A percentile compares a stretch with the other conserved stretches of the same genome.
phyloP scores from a whole-genome alignment of 2,888 invertebrate genomes.

The Cryptophagus acutangulus region DNA sequence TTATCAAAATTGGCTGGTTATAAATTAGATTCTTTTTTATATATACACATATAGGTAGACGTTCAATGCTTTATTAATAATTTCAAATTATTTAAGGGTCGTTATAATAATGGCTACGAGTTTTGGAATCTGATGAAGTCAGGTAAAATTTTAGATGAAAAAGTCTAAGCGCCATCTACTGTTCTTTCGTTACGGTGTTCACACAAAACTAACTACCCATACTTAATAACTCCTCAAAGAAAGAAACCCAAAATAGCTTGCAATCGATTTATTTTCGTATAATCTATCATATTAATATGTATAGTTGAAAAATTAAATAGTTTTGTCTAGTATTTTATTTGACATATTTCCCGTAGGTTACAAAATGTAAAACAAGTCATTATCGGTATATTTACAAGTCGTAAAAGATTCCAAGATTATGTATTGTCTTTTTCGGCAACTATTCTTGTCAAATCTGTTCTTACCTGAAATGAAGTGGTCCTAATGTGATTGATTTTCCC shows the following conservation, averaged over 20 bases:
- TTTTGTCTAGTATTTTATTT: not conserved
- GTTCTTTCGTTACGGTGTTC: constrained; percentile 35
- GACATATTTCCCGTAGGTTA: not conserved
- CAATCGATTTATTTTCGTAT: not conserved
- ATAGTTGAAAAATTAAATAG: too few relatives aligned
- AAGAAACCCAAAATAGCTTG: not conserved
- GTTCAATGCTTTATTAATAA: constrained; percentile 30
- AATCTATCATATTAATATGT: too few relatives aligned
- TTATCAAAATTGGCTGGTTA: constrained; percentile 22
- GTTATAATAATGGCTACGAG: constrained; percentile 20
- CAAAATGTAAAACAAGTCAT: constrained; percentile 28
- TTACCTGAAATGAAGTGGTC: constrained; percentile 17
- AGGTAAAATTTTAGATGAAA: constrained; percentile 18
- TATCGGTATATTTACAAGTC: constrained; percentile 29
- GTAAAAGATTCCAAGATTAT: constrained; percentile 23
- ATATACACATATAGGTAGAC: constrained; percentile 7
- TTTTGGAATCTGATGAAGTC: constrained; percentile 12
- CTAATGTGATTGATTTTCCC: too few relatives aligned
- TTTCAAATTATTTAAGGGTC: constrained; percentile 29
- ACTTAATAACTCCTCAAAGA: constrained; percentile 23
- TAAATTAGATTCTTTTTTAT: constrained; percentile 22
- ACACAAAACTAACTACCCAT: constrained; percentile 32
- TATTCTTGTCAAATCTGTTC: constrained; percentile 20
- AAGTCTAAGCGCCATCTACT: constrained; percentile 30
- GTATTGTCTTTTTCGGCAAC: constrained; percentile 17